phyloP scores from a whole-genome alignment of 2,113 vertebrate species.

The Antechinus flavipes region DNA sequence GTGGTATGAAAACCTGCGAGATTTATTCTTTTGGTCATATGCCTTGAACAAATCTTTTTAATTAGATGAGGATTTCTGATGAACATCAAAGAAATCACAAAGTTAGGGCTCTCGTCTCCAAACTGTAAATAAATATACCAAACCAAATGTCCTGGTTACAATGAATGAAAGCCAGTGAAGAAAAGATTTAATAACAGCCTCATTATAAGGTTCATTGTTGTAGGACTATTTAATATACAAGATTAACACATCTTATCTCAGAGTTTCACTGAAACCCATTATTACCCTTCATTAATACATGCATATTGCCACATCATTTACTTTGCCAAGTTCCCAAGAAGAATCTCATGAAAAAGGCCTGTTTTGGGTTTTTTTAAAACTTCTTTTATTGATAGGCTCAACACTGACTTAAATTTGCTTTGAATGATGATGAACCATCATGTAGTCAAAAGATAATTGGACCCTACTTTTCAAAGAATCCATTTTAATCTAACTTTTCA shows the following conservation, averaged over 20 bases:
- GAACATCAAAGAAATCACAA: not conserved
- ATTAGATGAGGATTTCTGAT: constrained; percentile 49
- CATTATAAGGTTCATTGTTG: constrained; percentile 80
- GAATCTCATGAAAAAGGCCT: constrained; percentile 62
- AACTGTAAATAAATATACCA: constrained; percentile 63
- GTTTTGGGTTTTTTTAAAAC: constrained; percentile 29
- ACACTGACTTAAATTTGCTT: not conserved
- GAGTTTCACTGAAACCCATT: constrained; percentile 80
- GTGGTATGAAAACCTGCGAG: not conserved
- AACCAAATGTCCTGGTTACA: constrained; percentile 62
- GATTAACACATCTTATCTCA: constrained; percentile 82
- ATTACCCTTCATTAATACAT: constrained; percentile 77
- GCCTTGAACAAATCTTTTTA: not conserved
- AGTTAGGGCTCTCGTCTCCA: constrained; percentile 56
- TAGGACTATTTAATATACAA: constrained; percentile 82
- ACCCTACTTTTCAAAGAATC: not conserved
- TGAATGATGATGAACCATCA: not conserved
- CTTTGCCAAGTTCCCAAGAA: constrained; percentile 64
- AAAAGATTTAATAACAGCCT: constrained; percentile 78
- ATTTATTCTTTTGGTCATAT: not conserved
- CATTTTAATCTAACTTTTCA: not conserved
- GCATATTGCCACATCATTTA: constrained; percentile 77
- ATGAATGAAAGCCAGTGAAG: constrained; percentile 74
- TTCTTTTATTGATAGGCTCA: constrained; percentile 1
- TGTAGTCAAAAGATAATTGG: not conserved